Base-by-base conservation (phyloP, 2,797 vertebrate genomes). In the Chelidonichthys spinosus region DNA sequence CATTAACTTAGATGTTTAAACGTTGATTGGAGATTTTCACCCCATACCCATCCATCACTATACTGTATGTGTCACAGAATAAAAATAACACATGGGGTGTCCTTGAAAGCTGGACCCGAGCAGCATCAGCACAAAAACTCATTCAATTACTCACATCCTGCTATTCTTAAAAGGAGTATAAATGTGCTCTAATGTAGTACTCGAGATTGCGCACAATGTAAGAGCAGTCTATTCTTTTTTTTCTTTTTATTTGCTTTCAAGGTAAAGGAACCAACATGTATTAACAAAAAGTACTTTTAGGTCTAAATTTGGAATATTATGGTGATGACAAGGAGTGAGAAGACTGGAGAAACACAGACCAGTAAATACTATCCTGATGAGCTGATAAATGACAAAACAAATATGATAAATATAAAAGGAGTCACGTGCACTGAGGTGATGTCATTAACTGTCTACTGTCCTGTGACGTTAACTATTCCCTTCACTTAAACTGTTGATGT, bases 91-190 rank as follows among this genome's bases (percentile, higher is more conserved):
- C 3, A 25, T 2, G 11, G 7, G 3, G 0, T n/a, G 39, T 44
- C 39, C 10, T 42, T 63, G 49, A 54, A 65, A 55, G 59, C 14
- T 36, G 6, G 2, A 37, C 33, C 40, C 0, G 11, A 56, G 2
- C 15, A 66, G 14, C 32, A 42, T 9, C 15, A 63, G 17, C 25
- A 73, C 39, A 67, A 55, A 71, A 72, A 72, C 32, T 37, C 33
- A 53, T 42, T 71, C 7, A 69, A 55, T 74, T 61, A 52, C 56
- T 72, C 64, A 82, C 62, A 67, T 72, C 72, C 65, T 74, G 65
- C 50, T 63, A 43, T 67, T 63, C 39, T 73, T 64, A 4, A 56
- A 52, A 66, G 49, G 53, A 25, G 47, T 65, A 7, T 33, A 42
- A 36, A 47, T 25, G 39, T 46, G 33, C n/a, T 66, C 40, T 6